Evolutionary conservation across 2,113 vertebrate species (phyloP), one percentile per base, ranked within the genome.

Genomic region (Scopus umbretta): DNA sequence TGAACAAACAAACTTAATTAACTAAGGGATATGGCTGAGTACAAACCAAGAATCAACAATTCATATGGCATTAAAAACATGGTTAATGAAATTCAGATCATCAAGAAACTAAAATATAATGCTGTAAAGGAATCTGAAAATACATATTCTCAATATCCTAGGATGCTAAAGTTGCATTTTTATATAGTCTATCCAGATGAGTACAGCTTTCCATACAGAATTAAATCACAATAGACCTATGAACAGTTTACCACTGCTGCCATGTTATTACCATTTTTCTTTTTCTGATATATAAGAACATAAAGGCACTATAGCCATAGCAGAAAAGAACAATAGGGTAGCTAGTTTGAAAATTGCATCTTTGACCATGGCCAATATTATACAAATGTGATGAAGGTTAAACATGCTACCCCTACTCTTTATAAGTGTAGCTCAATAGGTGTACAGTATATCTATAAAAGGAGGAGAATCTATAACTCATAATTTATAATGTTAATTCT

Each of bases 1-100:
- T 36, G 87, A 97, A 95, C 68, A 97, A 96, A 90, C 59, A 96
- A 92, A 96, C 66, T 92, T 94, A 97, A 97, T 97, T 97, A 98
- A 96, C 38, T 96, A 79, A 91, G 78, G 61, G 73, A 91, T 90
- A 83, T 84, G 38, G 55, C 29, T 95, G 79, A 96, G n/a, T 79
- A 83, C 84, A 94, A 96, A 95, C 53, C 38, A 20, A 36, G 59
- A 96, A 56, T 62, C 86, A 97, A 91, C 38, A 89, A 88, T 74
- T 80, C 71, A 90, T 36, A 50, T 13, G 90, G 50, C 45, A 43
- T 67, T 90, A 88, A 88, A 9, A 18, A 10, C 6, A 16, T 70
- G 2, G 11, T 80, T 96, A 92, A 94, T 86, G 53, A 97, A 94
- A 94, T 94, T 89, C 56, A 84, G 42, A 83, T 92, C 52, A 95